A percentile compares a stretch with the other conserved stretches of the same genome.
phyloP scores from a whole-genome alignment of 2,888 invertebrate genomes.

The Ectemnius continuus region DNA sequence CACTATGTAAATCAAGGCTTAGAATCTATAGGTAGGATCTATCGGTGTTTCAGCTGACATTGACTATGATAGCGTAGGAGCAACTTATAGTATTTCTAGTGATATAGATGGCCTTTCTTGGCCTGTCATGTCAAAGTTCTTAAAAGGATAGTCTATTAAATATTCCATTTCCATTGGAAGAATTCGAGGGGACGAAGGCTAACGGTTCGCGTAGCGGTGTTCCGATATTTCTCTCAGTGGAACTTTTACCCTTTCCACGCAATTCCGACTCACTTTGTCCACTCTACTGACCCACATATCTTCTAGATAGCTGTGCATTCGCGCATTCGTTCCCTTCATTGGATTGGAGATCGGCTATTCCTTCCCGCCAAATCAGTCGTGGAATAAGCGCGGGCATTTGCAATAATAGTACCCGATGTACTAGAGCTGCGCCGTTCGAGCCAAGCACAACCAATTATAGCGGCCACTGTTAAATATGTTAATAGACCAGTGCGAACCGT shows the following conservation, averaged over 20 bases:
- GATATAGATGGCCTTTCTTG: too few relatives aligned
- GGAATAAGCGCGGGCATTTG: too few relatives aligned
- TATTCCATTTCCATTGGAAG: not conserved
- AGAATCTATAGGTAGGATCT: too few relatives aligned
- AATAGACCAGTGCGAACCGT: constrained; percentile 63
- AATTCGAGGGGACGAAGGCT: constrained; percentile 28
- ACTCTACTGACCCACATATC: constrained; percentile 60
- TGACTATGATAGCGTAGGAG: not conserved
- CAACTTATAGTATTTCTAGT: too few relatives aligned
- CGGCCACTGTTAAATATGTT: constrained; percentile 59
- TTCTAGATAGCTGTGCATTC: not conserved
- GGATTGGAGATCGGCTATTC: not conserved
- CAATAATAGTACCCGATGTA: not conserved
- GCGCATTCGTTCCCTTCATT: not conserved
- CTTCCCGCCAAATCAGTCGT: too few relatives aligned
- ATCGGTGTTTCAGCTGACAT: too few relatives aligned
- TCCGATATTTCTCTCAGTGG: constrained; percentile 59
- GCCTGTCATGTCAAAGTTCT: too few relatives aligned
- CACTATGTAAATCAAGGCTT: too few relatives aligned
- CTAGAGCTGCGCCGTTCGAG: too few relatives aligned
- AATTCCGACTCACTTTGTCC: constrained; percentile 50
- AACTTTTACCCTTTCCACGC: constrained; percentile 63
- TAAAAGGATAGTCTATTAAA: not conserved
- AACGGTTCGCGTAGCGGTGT: constrained; percentile 57
- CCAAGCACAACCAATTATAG: too few relatives aligned